Base-by-base conservation (phyloP, 2,113 vertebrate species). In the Sardina pilchardus region DNA sequence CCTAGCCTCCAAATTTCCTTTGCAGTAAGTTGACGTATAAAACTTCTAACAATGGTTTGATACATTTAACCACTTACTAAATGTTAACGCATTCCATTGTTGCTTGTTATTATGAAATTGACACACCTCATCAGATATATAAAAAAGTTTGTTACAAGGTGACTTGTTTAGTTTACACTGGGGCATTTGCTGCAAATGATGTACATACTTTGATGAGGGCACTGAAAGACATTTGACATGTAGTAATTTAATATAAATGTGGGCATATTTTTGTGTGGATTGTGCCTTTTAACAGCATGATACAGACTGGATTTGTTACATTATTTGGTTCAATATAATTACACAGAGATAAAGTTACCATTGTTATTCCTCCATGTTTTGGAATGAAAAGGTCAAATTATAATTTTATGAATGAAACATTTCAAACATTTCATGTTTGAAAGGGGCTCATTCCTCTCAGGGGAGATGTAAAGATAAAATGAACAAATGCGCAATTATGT, bases 401-500 rank as follows among this genome's bases (percentile, higher is more conserved):
- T 78, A 78, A 14, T 36, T 78, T 34, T 17, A 16, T 16, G 30
- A 34, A 78, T 34, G 14, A 78, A 78, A 36, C 3, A 34, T 71
- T 30, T 71, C 30, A 71, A 36, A 34, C 14, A 78, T 78, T 78
- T 78, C 9, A 78, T 78, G 34, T 36, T 36, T 36, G 30, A 78
- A 34, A 78, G 71, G 14, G 26, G 71, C 71, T 78, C 71, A 78
- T 16, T 78, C 26, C 2, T 36, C 30, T 78, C 30, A 16, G 10
- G 30, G 34, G 67, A 17, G 30, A 34, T 36, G 67, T 75, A 59
- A 44, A 81, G 34, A 6, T 39, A 84, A 45, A 80, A 36, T 26
- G 34, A 50, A 84, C 12, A 47, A 67, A 87, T 59, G 43, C 50
- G n/a, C 63, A 81, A 87, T 87, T 81, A n/a, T 50, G 83, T 94